These are phyloP conservation scores for Drosophila equinoxialis DNA, from an alignment of 1,140 invertebrate species.

Conservation along the genomic window DNA sequence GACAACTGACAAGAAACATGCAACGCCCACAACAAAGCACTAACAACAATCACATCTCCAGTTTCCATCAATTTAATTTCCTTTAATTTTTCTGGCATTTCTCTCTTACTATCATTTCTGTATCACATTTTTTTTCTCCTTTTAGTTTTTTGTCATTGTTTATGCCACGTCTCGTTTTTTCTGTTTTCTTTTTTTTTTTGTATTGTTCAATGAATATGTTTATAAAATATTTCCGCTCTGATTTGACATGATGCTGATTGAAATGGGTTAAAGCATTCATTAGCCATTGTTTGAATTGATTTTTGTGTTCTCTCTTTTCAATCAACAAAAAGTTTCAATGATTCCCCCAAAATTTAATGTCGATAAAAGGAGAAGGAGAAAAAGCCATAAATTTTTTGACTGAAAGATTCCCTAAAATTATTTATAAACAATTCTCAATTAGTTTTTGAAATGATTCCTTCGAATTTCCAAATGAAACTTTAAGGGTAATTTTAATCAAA, in stretches of 20 bases:
- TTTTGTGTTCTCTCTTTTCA: constrained; percentile 40
- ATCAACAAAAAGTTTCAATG: constrained; percentile 53
- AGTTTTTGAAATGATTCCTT: not conserved
- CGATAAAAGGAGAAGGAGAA: not conserved
- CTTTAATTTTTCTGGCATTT: constrained; percentile 51
- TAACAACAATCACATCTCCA: constrained; percentile 29
- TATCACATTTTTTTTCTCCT: constrained; percentile 19
- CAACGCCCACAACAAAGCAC: constrained; percentile 64
- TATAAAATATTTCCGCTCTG: constrained; percentile 78
- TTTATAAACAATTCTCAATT: constrained; percentile 8
- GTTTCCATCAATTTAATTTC: constrained; percentile 73
- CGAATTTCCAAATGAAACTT: too few relatives aligned
- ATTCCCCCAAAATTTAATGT: constrained; percentile 8
- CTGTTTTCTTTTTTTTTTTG: not conserved
- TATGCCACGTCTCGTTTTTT: constrained; percentile 1
- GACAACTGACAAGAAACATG: constrained; percentile 75
- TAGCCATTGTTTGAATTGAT: constrained; percentile 51
- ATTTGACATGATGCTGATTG: constrained; percentile 70
- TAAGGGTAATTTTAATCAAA: too few relatives aligned
- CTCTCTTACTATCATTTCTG: constrained; percentile 20
- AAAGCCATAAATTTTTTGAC: constrained; percentile 20
- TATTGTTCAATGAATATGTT: constrained; percentile 64
- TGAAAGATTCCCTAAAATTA: not conserved
- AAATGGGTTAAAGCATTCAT: constrained; percentile 71
- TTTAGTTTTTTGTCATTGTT: constrained; percentile 22